Conservation (phyloP, 1,140 invertebrate species). For the Palaemon carinicauda region DNA sequence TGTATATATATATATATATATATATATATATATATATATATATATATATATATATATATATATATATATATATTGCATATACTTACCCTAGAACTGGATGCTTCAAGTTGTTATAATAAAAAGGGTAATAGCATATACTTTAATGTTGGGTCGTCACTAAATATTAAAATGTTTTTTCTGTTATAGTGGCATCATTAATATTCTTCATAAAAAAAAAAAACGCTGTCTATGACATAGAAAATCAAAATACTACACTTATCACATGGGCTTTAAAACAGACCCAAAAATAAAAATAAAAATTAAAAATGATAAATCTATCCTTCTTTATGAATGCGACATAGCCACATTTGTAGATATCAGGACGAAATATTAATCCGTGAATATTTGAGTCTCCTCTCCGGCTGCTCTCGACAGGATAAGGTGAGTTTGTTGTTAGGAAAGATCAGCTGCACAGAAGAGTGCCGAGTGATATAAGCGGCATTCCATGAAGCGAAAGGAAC, state of each 20-base stretch:
- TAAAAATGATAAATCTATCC: too few relatives aligned
- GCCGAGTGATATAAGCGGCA: not conserved
- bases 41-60: conserved; percentile 34
- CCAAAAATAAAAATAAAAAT: too few relatives aligned
- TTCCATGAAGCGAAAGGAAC: not conserved
- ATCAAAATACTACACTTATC: too few relatives aligned
- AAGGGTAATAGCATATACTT: not conserved
- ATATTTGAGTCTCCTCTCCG: not conserved
- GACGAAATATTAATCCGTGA: not conserved
- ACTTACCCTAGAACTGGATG: not conserved
- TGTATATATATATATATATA: conserved; percentile 20
- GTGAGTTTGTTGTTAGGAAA: not conserved
- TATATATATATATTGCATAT: not conserved
- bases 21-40: conserved; percentile 27
- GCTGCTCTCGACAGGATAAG: not conserved
- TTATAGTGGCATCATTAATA: not conserved
- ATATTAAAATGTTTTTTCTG: too few relatives aligned
- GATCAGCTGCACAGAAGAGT: not conserved
- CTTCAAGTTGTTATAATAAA: not conserved
- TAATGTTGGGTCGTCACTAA: not conserved
- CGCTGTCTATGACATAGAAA: too few relatives aligned
- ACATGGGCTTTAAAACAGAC: too few relatives aligned
- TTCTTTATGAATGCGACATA: too few relatives aligned
- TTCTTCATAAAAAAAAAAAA: not conserved
- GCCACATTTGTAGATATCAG: too few relatives aligned